A percentile compares a stretch with the other conserved stretches of the same genome.
Conservation (phyloP, 2,888 invertebrate genomes). For the Tigriopus californicus region DNA sequence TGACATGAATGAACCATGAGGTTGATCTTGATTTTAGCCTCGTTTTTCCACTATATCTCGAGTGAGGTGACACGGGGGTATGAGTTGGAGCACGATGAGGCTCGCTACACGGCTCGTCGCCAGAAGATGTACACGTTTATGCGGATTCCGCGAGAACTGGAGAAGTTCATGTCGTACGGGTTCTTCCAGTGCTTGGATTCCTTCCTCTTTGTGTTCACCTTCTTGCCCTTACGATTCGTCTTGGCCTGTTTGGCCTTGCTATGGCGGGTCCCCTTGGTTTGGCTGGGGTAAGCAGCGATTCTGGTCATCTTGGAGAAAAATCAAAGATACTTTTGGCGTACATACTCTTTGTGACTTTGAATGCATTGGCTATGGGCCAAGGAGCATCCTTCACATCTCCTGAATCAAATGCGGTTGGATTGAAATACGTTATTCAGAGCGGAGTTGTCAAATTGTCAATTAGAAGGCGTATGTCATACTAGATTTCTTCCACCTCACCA, state of each 20-base stretch:
- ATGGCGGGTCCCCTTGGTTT: slow-evolving; percentile 42
- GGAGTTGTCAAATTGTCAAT: too few species aligned
- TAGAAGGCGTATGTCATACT: too few species aligned
- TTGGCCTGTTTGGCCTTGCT: slow-evolving; percentile 66
- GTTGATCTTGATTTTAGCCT: slow-evolving; percentile 14
- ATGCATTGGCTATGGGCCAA: too few species aligned
- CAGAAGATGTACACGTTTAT: slow-evolving; percentile 91
- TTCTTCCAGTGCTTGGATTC: slow-evolving; percentile 69
- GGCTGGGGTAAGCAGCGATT: slow-evolving; percentile 18
- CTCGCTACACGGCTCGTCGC: slow-evolving; percentile 74
- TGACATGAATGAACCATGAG: too few species aligned
- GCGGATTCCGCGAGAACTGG: slow-evolving; percentile 61
- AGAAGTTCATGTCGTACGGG: slow-evolving; percentile 80
- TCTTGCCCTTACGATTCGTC: slow-evolving; percentile 76
- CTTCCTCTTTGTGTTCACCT: slow-evolving; percentile 90
- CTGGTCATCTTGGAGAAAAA: too few species aligned
- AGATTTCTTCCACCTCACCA: too few species aligned
- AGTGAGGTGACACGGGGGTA: slow-evolving; percentile 83
- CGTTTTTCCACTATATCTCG: slow-evolving; percentile 41
- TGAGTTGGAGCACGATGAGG: slow-evolving; percentile 81
- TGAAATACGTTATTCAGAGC: too few species aligned
- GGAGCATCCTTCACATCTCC: too few species aligned
- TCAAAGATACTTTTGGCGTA: too few species aligned
- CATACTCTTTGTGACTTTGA: too few species aligned
- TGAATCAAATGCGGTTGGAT: too few species aligned